A percentile compares a stretch with the other conserved stretches of the same genome.
Evolutionary conservation across 2,888 invertebrate genomes (phyloP).

Genomic region (Caenorhabditis sp.): DNA sequence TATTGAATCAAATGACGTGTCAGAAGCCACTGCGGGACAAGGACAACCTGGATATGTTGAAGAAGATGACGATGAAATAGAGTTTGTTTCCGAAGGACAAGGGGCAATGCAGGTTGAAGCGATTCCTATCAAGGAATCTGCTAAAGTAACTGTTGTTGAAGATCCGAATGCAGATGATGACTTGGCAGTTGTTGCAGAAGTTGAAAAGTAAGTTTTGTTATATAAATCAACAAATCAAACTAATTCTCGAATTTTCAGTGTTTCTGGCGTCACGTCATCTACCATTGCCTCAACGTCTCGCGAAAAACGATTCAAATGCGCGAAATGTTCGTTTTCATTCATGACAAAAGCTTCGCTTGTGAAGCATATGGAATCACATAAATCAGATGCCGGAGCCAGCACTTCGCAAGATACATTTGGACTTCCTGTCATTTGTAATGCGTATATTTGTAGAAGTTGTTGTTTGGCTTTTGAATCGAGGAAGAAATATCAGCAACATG

Average conservation of each 20-base stretch:
- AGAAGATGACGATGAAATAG: constrained; percentile 23
- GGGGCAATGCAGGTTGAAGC: background rate
- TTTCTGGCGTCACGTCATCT: constrained; percentile 14
- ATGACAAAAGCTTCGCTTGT: constrained; percentile 19
- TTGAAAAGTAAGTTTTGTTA: constrained; percentile 39
- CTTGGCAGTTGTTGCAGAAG: constrained; percentile 37
- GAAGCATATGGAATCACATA: constrained; percentile 19
- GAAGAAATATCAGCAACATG: constrained; percentile 12
- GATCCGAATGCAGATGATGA: constrained; percentile 41
- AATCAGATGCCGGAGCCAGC: constrained; percentile 28
- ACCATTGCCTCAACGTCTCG: constrained; percentile 14
- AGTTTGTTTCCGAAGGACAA: background rate
- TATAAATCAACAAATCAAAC: background rate
- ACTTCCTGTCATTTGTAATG: constrained; percentile 8
- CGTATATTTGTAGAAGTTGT: constrained; percentile 38
- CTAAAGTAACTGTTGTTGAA: background rate
- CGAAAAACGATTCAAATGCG: constrained; percentile 32
- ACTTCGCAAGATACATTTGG: constrained; percentile 18
- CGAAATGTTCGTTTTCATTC: constrained; percentile 28
- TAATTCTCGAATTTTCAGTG: constrained; percentile 15
- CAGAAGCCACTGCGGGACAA: background rate
- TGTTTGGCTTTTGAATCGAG: constrained; percentile 34
- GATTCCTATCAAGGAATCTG: background rate
- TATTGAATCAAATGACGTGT: background rate
- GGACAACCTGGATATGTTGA: constrained; percentile 32